A percentile compares a stretch with the other conserved stretches of the same genome.
These are phyloP conservation scores for Anthopleura sola DNA, from an alignment of 64 coral and sea anemone genomes.

Conservation along the genomic window DNA sequence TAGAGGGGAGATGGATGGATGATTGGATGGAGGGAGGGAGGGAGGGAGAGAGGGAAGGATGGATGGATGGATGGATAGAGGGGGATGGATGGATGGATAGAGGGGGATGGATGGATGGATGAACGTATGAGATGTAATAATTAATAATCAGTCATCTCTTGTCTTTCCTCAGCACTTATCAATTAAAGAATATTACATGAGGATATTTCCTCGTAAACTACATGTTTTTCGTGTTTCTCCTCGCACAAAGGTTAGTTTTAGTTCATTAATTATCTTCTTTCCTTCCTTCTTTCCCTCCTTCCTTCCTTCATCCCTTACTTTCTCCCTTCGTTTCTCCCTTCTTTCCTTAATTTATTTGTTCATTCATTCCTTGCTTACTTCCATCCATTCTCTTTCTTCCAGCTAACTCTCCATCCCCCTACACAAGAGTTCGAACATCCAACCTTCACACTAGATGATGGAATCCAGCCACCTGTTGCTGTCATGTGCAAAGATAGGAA, in stretches of 20 bases:
- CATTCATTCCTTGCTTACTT: background rate
- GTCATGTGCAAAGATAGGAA: slow-evolving; percentile 82
- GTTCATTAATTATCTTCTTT: too few relatives aligned
- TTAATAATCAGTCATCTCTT: background rate
- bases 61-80: too few relatives aligned
- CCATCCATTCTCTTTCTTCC: background rate
- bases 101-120: too few relatives aligned
- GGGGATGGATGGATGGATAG: too few relatives aligned
- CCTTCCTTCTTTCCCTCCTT: background rate
- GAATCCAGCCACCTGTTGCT: slow-evolving; percentile 54
- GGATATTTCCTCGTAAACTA: slow-evolving; percentile 73
- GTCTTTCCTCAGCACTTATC: slow-evolving; percentile 53
- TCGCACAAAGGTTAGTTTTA: slow-evolving; percentile 74
- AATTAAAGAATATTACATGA: slow-evolving; percentile 93
- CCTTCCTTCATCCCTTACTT: background rate
- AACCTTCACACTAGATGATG: slow-evolving; percentile 78
- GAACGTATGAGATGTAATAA: too few relatives aligned
- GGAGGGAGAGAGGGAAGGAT: too few relatives aligned
- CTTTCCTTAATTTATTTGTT: background rate
- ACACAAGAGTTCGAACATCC: slow-evolving; percentile 42
- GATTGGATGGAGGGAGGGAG: too few relatives aligned
- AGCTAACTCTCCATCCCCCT: slow-evolving; percentile 53
- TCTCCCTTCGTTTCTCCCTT: background rate
- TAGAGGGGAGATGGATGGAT: too few relatives aligned
- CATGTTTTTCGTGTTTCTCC: slow-evolving; percentile 82